Evolutionary conservation across 2,797 vertebrate genomes (phyloP).

Genomic region (Chromis chromis): DNA sequence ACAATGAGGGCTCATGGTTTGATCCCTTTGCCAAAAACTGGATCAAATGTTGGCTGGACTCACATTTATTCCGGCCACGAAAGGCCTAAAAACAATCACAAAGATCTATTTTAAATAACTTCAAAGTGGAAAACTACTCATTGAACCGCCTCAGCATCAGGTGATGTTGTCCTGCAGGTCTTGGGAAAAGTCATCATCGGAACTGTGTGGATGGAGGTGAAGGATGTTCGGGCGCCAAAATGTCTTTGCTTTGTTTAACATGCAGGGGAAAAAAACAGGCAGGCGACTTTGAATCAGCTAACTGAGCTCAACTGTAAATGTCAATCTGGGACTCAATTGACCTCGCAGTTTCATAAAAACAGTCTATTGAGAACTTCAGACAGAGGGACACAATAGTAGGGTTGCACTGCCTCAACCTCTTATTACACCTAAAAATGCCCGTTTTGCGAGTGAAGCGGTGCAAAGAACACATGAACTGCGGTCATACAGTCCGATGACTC

Average conservation of each 20-base stretch:
- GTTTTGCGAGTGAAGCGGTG: conserved; percentile 48
- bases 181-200: background rate
- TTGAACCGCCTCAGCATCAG: background rate
- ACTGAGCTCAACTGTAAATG: conserved; percentile 33
- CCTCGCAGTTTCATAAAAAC: conserved; percentile 44
- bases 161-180: conserved; percentile 7
- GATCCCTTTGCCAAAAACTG: background rate
- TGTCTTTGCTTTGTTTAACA: conserved; percentile 26
- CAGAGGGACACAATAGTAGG: conserved; percentile 61
- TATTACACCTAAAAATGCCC: conserved; percentile 72
- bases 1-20: background rate
- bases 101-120: background rate
- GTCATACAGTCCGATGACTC: conserved; percentile 48
- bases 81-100: conserved; percentile 6
- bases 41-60: background rate
- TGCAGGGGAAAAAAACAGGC: conserved; percentile 31
- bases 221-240: background rate
- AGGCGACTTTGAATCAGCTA: conserved; percentile 13
- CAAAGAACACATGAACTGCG: conserved; percentile 52
- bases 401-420: conserved; percentile 68
- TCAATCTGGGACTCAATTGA: conserved; percentile 28
- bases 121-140: conserved; percentile 8
- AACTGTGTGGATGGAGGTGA: background rate
- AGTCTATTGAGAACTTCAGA: conserved; percentile 47
- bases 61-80: conserved; percentile 8